phyloP scores from a whole-genome alignment of 2,888 invertebrate species.

The Cremastinae sp. region DNA sequence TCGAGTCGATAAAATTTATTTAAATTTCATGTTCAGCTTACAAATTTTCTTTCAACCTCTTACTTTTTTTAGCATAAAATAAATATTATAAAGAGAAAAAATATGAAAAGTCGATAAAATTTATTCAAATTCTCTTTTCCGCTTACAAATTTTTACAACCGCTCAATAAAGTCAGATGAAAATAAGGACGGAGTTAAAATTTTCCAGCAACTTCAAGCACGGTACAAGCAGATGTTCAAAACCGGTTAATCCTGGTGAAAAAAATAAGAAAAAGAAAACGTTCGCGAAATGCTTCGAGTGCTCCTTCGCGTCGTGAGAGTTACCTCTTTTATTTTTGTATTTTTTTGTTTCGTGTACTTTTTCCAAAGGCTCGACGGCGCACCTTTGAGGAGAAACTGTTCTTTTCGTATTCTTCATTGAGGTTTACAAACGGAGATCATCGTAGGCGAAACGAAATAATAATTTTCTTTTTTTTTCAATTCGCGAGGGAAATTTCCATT shows the following conservation, averaged over 20 bases:
- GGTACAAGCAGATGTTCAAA: slow-evolving; percentile 49
- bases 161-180: not conserved
- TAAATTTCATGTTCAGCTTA: no score
- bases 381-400: slow-evolving; percentile 67
- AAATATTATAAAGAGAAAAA: not conserved
- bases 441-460: slow-evolving; percentile 3
- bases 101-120: slow-evolving; percentile 2
- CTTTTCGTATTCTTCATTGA: slow-evolving; percentile 56
- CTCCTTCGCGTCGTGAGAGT: slow-evolving; percentile 27
- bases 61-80: no score
- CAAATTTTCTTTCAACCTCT: no score
- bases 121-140: slow-evolving; percentile 6
- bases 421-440: not conserved
- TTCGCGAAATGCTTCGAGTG: slow-evolving; percentile 22
- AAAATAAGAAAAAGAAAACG: slow-evolving; percentile 9
- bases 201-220: slow-evolving; percentile 14
- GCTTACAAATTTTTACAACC: not conserved
- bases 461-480: slow-evolving; percentile 5
- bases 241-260: slow-evolving; percentile 41
- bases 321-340: slow-evolving; percentile 22
- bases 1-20: not conserved
- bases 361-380: slow-evolving; percentile 50
- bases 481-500: not conserved
- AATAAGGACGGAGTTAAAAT: not conserved
- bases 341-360: slow-evolving; percentile 26